Evolutionary conservation across 2,797 vertebrate species (phyloP), one percentile per base, ranked within the genome.

Genomic region (Neostethus bicornis): DNA sequence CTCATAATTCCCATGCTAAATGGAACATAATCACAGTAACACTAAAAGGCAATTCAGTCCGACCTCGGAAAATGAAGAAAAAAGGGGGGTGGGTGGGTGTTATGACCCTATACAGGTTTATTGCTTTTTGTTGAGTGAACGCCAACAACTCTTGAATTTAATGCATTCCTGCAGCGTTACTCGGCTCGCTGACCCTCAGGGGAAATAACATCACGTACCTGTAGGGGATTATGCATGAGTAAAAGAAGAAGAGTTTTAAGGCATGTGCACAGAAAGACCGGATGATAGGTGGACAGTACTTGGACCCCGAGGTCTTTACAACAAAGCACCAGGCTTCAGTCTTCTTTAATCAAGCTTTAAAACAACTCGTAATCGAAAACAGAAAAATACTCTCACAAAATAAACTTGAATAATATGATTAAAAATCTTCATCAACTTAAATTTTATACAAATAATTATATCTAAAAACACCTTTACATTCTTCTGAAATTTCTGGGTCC

Each of bases 131-230:
- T 83, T 87, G 80, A 85, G 87, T 81, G 59, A 85, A 79, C 81
- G 70, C 90, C 88, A 83, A 86, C 85, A 89, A 79, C 85, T 86
- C 85, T 87, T 87, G 85, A 90, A 85, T 87, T 88, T 82, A 90
- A 90, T 90, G 88, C 77, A 76, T 85, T 88, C 84, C 78, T 38
- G 63, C 80, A 56, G 78, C 32, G 53, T 45, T 26, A 77, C 25
- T 34, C 17, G 23, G 75, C 80, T 75, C 77, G 52, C 79, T 2
- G 51, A 58, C 67, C 85, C 90, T 81, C 81, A 1, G 85, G 91
- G 92, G 91, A 92, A 92, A 92, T 92, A 92, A 92, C 66, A 41
- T 78, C 70, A 24, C 56, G 73, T 67, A 80, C 73, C 84, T 60
- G 84, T 77, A 70, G 84, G 83, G 85, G 85, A 89, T 90, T 88